Conservation (phyloP, 2,113 vertebrate species). For the Ascaphus truei region DNA sequence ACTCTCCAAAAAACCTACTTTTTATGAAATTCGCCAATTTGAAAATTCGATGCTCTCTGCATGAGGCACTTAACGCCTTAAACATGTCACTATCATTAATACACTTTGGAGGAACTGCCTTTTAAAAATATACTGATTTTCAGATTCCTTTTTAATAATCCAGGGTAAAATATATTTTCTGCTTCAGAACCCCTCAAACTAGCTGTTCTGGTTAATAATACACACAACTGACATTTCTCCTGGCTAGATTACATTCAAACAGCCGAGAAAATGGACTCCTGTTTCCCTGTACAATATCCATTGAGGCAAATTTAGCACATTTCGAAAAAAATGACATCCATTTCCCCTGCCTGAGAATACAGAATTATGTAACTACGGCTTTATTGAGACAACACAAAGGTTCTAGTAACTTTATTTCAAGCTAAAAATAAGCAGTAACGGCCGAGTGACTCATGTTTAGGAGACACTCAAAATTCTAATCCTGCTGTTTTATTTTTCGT, state of each 20-base stretch:
- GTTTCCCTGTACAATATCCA: not conserved
- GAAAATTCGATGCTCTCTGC: no score
- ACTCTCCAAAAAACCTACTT: no score
- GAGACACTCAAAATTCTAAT: no score
- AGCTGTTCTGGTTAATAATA: not conserved
- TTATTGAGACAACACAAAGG: not conserved
- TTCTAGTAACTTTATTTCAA: not conserved
- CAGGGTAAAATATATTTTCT: not conserved
- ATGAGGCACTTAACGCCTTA: no score
- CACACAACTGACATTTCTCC: not conserved
- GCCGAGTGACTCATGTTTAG: no score
- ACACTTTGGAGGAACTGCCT: no score
- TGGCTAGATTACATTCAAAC: not conserved
- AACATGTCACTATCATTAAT: no score
- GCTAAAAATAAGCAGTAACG: no score
- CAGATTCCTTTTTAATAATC: conserved; percentile 37
- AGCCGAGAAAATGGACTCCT: not conserved
- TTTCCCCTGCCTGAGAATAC: not conserved
- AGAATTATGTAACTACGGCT: not conserved
- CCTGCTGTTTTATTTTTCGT: no score
- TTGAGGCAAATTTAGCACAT: not conserved
- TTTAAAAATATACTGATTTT: no score
- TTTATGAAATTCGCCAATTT: no score
- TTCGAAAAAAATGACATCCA: not conserved
- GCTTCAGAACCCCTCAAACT: not conserved